These are phyloP conservation scores for Thereuonema tuberculata DNA, from an alignment of 1,140 invertebrate genomes.

Conservation along the genomic window DNA sequence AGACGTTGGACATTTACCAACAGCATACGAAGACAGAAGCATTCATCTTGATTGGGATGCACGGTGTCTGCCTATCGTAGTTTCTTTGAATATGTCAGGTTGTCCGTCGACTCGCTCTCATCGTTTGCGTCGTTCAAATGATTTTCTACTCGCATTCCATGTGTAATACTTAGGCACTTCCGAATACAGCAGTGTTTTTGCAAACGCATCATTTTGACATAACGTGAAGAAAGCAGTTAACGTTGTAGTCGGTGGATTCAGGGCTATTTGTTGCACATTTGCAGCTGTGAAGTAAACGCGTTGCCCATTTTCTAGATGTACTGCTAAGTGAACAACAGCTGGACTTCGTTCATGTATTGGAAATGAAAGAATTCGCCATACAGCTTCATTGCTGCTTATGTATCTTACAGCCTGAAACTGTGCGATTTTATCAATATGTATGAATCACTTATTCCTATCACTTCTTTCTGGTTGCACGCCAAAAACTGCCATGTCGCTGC, in stretches of 20 bases:
- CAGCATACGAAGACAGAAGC: conserved; percentile 23
- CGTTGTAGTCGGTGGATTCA: conserved; percentile 27
- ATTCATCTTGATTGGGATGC: conserved; percentile 26
- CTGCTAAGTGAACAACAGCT: conserved; percentile 20
- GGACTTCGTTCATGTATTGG: conserved; percentile 21
- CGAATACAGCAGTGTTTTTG: conserved; percentile 23
- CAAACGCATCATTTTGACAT: conserved; percentile 25
- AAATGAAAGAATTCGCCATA: conserved; percentile 7
- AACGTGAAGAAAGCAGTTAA: conserved; percentile 31
- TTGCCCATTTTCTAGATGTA: conserved; percentile 33
- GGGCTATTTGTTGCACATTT: conserved; percentile 21
- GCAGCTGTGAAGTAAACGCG: conserved; percentile 28
- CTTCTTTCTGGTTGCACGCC: conserved; percentile 8
- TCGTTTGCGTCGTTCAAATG: conserved; percentile 17
- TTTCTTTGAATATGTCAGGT: conserved; percentile 14
- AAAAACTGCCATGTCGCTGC: conserved; percentile 16
- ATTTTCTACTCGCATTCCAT: conserved; percentile 19
- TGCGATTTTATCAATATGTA: conserved; percentile 13
- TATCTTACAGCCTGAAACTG: conserved; percentile 9
- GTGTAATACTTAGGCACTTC: conserved; percentile 26
- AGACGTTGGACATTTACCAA: conserved; percentile 21
- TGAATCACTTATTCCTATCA: too few species aligned
- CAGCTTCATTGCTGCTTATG: conserved; percentile 12
- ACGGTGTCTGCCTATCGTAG: conserved; percentile 23
- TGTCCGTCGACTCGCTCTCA: conserved; percentile 20